Evolutionary conservation across 2,113 vertebrate genomes (phyloP).

Genomic region (Clarias gariepinus): DNA sequence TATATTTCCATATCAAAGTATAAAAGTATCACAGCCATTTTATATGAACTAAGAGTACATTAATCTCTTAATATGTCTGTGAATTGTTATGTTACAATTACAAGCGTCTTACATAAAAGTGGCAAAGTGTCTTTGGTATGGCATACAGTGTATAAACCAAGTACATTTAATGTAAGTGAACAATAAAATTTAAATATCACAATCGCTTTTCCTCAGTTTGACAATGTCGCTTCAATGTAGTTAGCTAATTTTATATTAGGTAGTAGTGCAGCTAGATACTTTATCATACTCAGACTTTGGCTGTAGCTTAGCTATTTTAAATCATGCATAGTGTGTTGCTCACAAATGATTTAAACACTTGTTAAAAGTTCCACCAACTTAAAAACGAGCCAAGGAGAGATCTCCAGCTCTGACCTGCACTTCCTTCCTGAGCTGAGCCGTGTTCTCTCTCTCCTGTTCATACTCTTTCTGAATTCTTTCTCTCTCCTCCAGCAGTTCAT

Average conservation of each 20-base stretch:
- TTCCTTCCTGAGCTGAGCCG: slow-evolving; percentile 79
- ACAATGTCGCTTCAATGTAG: not conserved
- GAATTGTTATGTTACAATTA: not conserved
- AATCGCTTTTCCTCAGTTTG: not conserved
- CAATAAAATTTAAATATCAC: not conserved
- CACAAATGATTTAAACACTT: not conserved
- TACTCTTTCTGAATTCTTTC: slow-evolving; percentile 60
- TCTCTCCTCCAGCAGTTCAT: slow-evolving; percentile 81
- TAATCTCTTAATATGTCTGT: not conserved
- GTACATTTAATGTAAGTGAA: not conserved
- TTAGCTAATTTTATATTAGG: not conserved
- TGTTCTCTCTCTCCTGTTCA: slow-evolving; percentile 79
- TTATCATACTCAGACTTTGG: not conserved
- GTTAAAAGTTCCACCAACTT: not conserved
- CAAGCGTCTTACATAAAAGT: not conserved
- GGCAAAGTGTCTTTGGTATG: not conserved
- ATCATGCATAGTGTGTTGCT: not conserved
- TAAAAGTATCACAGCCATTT: no score
- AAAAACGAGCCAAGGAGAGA: not conserved
- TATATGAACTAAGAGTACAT: not conserved
- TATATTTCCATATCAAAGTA: no score
- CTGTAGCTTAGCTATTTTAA: not conserved
- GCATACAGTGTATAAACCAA: not conserved
- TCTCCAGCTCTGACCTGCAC: slow-evolving; percentile 77
- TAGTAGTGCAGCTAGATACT: no score